phyloP scores from a whole-genome alignment of 1,140 invertebrate species.

The Papilio helenus region DNA sequence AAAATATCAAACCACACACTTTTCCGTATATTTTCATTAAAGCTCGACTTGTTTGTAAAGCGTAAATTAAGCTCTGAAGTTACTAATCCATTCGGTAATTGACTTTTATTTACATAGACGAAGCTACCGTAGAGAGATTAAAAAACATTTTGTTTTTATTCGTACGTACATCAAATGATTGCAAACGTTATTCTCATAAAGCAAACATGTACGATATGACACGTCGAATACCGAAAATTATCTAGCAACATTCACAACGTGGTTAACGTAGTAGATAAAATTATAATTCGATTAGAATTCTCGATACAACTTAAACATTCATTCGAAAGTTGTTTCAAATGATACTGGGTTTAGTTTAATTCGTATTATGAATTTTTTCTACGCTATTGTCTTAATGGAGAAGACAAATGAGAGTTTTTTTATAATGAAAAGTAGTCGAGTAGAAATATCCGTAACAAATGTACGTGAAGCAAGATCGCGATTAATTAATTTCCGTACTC shows the following conservation, averaged over 20 bases:
- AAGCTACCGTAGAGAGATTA: too few species aligned
- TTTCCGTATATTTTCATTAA: too few species aligned
- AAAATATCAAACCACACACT: too few species aligned
- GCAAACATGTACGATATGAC: not conserved
- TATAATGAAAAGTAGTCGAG: not conserved
- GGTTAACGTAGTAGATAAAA: not conserved
- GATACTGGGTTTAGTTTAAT: not conserved
- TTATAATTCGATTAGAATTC: not conserved
- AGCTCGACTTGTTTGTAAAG: too few species aligned
- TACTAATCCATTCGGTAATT: too few species aligned
- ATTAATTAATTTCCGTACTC: not conserved
- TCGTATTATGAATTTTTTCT: not conserved
- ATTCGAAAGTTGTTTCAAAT: conserved; percentile 1
- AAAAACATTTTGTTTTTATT: not conserved
- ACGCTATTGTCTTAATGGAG: not conserved
- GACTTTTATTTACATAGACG: too few species aligned
- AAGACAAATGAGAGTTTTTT: not conserved
- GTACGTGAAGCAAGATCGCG: not conserved
- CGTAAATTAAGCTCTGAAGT: too few species aligned
- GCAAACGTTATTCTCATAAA: not conserved
- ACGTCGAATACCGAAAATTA: not conserved
- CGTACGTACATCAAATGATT: not conserved
- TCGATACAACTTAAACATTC: not conserved
- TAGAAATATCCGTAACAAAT: not conserved
- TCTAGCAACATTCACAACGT: not conserved